Conservation (phyloP, 1,140 invertebrate genomes). For the Sinonovacula constricta region DNA sequence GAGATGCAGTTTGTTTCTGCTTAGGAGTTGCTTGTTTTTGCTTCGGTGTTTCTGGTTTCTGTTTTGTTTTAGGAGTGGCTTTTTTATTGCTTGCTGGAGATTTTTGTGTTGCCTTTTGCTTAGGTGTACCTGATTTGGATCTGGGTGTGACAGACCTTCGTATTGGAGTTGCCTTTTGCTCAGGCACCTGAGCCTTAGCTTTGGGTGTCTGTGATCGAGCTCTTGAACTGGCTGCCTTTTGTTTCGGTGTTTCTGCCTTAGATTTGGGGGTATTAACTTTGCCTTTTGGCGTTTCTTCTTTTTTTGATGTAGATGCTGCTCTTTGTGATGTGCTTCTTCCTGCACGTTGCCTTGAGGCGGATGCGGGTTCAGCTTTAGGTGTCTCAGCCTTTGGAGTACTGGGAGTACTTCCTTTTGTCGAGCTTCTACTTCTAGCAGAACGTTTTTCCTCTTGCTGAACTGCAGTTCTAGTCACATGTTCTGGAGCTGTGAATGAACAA, state of each 20-base stretch:
- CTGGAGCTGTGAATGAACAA: too few relatives aligned
- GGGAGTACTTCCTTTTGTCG: not conserved
- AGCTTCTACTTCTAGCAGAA: slow-evolving; percentile 18
- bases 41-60: slow-evolving; percentile 5
- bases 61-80: not conserved
- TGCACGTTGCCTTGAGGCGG: too few relatives aligned
- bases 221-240: slow-evolving; percentile 11
- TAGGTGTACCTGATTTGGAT: not conserved
- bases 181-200: slow-evolving; percentile 1
- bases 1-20: slow-evolving; percentile 1
- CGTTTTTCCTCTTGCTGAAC: slow-evolving; percentile 41
- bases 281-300: slow-evolving; percentile 17
- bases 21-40: not conserved
- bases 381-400: slow-evolving; percentile 16
- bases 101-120: slow-evolving; percentile 5
- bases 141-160: slow-evolving; percentile 2
- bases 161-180: slow-evolving; percentile 13
- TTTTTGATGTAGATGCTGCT: slow-evolving; percentile 14
- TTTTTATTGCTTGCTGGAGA: slow-evolving; percentile 1
- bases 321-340: not conserved
- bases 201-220: slow-evolving; percentile 5
- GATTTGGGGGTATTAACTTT: slow-evolving; percentile 4
- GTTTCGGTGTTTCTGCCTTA: slow-evolving; percentile 17
- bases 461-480: slow-evolving; percentile 32
- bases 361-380: not conserved